phyloP scores from a whole-genome alignment of 1,140 invertebrate species.

The Camponotus pennsylvanicus region DNA sequence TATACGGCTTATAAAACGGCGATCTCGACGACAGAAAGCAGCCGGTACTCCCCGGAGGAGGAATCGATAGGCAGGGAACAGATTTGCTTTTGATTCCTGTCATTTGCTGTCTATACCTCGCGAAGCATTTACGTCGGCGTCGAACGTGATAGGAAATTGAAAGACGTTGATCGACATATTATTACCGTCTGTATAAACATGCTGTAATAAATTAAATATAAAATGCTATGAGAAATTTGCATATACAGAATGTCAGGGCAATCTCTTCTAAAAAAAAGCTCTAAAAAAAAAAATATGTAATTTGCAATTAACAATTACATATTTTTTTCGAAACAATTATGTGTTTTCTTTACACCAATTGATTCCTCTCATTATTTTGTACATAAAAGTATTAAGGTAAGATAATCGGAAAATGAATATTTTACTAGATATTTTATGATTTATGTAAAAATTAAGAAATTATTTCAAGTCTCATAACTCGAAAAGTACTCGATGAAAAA shows the following conservation, averaged over 20 bases:
- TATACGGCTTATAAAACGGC: slow-evolving; percentile 44
- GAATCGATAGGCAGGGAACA: slow-evolving; percentile 19
- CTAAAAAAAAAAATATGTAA: too few relatives aligned
- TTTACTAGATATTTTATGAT: too few relatives aligned
- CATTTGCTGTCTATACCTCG: slow-evolving; percentile 46
- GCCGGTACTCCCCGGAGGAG: background rate
- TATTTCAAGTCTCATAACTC: too few relatives aligned
- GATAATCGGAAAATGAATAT: too few relatives aligned
- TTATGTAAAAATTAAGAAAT: too few relatives aligned
- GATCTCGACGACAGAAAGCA: slow-evolving; percentile 1
- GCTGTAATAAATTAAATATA: background rate
- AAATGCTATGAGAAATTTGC: background rate
- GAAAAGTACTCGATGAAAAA: too few relatives aligned
- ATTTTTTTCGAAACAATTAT: too few relatives aligned
- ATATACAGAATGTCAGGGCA: background rate
- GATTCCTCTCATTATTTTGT: too few relatives aligned
- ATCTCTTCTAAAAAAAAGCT: too few relatives aligned
- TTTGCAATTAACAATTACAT: too few relatives aligned
- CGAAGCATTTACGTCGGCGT: background rate
- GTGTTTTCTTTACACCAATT: too few relatives aligned
- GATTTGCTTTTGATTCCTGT: slow-evolving; percentile 44
- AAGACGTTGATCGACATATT: slow-evolving; percentile 37
- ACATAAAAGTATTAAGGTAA: too few relatives aligned
- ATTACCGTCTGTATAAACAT: background rate
- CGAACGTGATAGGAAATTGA: slow-evolving; percentile 20